phyloP scores from a whole-genome alignment of 2,888 invertebrate genomes.

The Corythucha ciliata region DNA sequence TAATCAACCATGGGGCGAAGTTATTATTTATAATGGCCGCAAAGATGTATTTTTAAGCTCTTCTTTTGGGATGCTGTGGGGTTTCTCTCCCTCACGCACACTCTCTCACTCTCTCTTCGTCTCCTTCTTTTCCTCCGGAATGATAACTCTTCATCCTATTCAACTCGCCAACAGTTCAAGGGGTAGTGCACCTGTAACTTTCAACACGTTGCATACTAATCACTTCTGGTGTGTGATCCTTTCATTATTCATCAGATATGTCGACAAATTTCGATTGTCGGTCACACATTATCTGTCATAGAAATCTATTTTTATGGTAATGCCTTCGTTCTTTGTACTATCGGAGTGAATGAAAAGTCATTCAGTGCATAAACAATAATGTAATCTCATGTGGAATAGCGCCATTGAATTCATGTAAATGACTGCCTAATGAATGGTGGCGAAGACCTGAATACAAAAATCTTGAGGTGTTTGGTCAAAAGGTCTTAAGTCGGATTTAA shows the following conservation, averaged over 20 bases:
- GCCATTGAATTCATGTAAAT: conserved; percentile 33
- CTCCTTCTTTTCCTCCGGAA: too few relatives aligned
- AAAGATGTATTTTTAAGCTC: too few relatives aligned
- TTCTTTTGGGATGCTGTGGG: too few relatives aligned
- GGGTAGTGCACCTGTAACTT: conserved; percentile 18
- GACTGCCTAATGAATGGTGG: conserved; percentile 20
- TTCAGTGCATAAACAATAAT: conserved; percentile 31
- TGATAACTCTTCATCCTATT: conserved; percentile 22
- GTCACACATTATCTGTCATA: conserved; percentile 23
- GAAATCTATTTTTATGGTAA: conserved; percentile 24
- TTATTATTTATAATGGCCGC: too few relatives aligned
- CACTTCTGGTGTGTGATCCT: conserved; percentile 20
- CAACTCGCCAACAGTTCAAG: conserved; percentile 1
- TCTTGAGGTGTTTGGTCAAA: conserved; percentile 18
- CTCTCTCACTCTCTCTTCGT: too few relatives aligned
- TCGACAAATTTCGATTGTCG: conserved; percentile 25
- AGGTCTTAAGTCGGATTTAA: too few relatives aligned
- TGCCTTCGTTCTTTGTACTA: conserved; percentile 15
- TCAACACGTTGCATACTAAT: conserved; percentile 14
- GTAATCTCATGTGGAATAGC: conserved; percentile 32
- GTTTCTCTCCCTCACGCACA: too few relatives aligned
- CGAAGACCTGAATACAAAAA: conserved; percentile 18
- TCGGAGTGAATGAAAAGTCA: conserved; percentile 27
- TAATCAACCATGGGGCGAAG: too few relatives aligned
- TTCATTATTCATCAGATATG: conserved; percentile 21